Base-by-base conservation (phyloP, 2,797 vertebrate genomes). In the Taeniopygia guttata region DNA sequence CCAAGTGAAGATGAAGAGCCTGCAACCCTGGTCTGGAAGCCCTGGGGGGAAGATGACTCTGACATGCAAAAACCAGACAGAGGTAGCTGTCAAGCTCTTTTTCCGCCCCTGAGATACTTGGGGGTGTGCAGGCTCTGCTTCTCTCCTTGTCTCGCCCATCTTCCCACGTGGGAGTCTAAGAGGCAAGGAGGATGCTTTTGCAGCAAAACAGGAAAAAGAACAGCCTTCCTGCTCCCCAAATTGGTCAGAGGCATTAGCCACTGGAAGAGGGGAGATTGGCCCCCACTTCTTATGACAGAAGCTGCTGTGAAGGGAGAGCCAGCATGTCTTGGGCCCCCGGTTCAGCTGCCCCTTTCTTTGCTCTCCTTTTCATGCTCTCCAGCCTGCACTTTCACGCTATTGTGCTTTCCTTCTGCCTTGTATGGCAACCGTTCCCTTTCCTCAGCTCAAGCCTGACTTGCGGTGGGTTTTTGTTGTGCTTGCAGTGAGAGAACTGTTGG, bases 111-210 rank as follows among this genome's bases (percentile, higher is more conserved):
- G n/a, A n/a, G n/a, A n/a, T n/a, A n/a, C n/a, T n/a, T n/a, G n/a
- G n/a, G n/a, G n/a, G n/a, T n/a, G n/a, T n/a, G 25, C 36, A 15
- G 10, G 4, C 30, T 34, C 30, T 8, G 8, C 68, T 48, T 10
- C 25, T 42, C 29, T 46, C 29, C 42, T 54, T 29, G 10, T 34
- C 42, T 20, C 1, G 1, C 19, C 29, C 40, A 4, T 48, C 49
- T 55, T 55, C 29, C 30, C 8, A 1, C 1, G 1, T 13, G 13
- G 4, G 5, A 46, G 34, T 3, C 13, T 11, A 30, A 11, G 25
- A 48, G 34, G 49, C 8, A 48, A 73, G 30, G 34, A 73, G 51
- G 34, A 16, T 4, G 30, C 29, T 7, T 20, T 19, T 22, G 49
- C 9, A 38, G 26, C 13, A 16, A 16, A 45, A 29, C 40, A 38